A percentile compares a stretch with the other conserved stretches of the same genome.
These are phyloP conservation scores for Corella eumyota DNA, from an alignment of 23 tunicate genomes.

Conservation along the genomic window DNA sequence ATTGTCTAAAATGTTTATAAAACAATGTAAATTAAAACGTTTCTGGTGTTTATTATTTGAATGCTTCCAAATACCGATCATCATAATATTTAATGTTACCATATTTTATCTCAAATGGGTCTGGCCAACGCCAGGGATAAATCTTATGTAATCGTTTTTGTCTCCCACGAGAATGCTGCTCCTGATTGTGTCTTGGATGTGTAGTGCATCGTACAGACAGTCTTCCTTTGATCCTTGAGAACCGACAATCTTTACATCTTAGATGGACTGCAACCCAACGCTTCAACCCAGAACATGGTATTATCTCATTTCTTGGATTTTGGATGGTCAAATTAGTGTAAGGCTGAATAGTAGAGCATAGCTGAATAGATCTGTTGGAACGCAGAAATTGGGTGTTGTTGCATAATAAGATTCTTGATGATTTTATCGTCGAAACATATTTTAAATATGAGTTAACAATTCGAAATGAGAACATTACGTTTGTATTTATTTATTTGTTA, in stretches of 20 bases:
- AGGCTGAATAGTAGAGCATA: no score
- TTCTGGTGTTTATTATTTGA: conserved; percentile 28
- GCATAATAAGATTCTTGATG: no score
- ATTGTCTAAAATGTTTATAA: no score
- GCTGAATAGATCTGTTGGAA: no score
- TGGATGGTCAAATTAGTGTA: not conserved
- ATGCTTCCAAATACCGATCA: conserved; percentile 76
- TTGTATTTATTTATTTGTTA: no score
- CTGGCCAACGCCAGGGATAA: conserved; percentile 92
- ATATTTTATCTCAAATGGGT: conserved; percentile 88
- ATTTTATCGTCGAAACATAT: no score
- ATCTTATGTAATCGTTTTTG: conserved; percentile 45
- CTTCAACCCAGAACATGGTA: conserved; percentile 32
- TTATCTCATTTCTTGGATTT: not conserved
- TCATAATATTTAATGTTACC: conserved; percentile 6
- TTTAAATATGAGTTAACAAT: no score
- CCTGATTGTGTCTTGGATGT: conserved; percentile 83
- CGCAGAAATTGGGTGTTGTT: no score
- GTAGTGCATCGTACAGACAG: conserved; percentile 46
- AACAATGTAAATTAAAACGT: no score
- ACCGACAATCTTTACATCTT: conserved; percentile 55
- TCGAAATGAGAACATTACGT: no score
- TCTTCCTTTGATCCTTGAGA: conserved; percentile 24
- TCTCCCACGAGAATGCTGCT: conserved; percentile 35
- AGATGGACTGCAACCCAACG: conserved; percentile 43